Evolutionary conservation across 35 echinoderm and acorn worm genomes (phyloP), one percentile per base, ranked within the genome.

Genomic region (Amphiura filiformis): DNA sequence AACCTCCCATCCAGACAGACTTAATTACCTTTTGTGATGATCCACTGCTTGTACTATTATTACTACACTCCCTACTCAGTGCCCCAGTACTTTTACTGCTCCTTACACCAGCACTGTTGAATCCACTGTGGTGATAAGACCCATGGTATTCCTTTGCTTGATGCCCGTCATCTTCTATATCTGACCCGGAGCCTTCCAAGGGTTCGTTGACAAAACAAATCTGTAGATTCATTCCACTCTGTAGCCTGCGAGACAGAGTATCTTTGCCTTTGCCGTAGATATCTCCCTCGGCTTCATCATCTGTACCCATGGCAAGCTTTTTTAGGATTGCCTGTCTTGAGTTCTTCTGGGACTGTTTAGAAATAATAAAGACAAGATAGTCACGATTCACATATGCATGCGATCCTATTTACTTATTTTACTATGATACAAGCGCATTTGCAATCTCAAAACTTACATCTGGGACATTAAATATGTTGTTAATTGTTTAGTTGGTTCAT

Each of bases 161-260:
- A n/a, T n/a, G 80, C 15, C 84, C 88, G 33, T 97, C 95, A 52
- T 97, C 95, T n/a, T 93, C 95, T 0, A 85, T 3, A 37, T 97
- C 95, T 0, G 94, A 97, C 7, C 81, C 61, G 7, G 61, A 70
- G 38, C 90, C 96, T 36, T 93, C 88, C 0, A 88, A 64, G 18
- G 93, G 88, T 39, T 99, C 90, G 75, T 99, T 99, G 39, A 99
- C 93, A 75, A 99, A 99, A 65, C 96, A 99, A 32, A 99, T 99
- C 83, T 99, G 96, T n/a, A 99, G 84, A 82, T 99, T 94, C 96
- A 99, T 99, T 15, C 96, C 96, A 56, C 96, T 92, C 84, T 94
- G 93, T 31, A 99, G 87, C 11, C 96, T 79, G 12, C 81, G 84
- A 9, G 96, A 99, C 22, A 99, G 77, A 39, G 94, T 99, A 39